Base-by-base conservation (phyloP, 2,113 vertebrate genomes). In the Pygoscelis adeliae region DNA sequence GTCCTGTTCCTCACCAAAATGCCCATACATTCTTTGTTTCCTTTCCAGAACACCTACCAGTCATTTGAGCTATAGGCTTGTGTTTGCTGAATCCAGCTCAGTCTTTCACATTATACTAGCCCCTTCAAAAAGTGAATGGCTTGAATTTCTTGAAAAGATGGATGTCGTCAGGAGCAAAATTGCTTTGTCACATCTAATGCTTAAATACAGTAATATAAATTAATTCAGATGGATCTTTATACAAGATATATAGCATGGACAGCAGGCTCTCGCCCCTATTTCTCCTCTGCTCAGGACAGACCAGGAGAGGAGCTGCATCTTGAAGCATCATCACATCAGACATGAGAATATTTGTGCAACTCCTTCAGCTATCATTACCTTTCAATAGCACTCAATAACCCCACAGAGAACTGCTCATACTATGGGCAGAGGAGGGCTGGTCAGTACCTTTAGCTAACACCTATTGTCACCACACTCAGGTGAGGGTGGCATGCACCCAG, bases 401-500 rank as follows among this genome's bases (percentile, higher is more conserved):
- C 16, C 29, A 34, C 16, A 53, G 36, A 18, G 3, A 21, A 25
- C 25, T 81, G 30, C 4, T 76, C 7, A 46, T 42, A 2, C 56
- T 12, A 23, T 0, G 0, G 66, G 47, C 50, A 67, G 21, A 27
- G 22, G 6, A 72, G 21, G 13, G 23, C 10, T 14, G 7, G 7
- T 58, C 55, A 40, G 34, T 9, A 42, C 17, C 44, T 47, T 6
- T 11, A 56, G 34, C 40, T 36, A 50, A 19, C 11, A 29, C 3
- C 6, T 29, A 3, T 12, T 9, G 4, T 9, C n/a, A 49, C 25
- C 52, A 30, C 0, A 1, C 15, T 32, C 13, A 32, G 6, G 5
- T 34, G 26, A 40, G 21, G 7, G 27, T 27, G 20, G 5, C 8
- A 22, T 1, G 6, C 5, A 15, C 9, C 8, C 17, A 0, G 4